Evolutionary conservation across 2,888 invertebrate species (phyloP).

Genomic region (Ochropacha duplaris): DNA sequence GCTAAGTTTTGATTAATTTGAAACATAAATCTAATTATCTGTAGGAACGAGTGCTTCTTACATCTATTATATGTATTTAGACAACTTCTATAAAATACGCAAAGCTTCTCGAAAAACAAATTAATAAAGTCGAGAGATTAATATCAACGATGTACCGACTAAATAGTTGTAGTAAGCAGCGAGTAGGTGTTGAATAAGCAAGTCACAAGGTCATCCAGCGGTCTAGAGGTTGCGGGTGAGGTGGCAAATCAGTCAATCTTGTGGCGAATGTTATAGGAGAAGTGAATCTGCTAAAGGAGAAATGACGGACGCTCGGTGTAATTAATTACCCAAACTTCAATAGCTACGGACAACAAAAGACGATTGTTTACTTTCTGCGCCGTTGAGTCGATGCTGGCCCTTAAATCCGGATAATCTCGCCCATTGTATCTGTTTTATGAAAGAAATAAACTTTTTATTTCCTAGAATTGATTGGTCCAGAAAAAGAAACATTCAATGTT

Average conservation of each 20-base stretch:
- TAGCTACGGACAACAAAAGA: slow-evolving; percentile 72
- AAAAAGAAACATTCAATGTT: slow-evolving; percentile 39
- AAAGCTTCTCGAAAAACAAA: neutral
- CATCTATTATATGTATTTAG: too few relatives aligned
- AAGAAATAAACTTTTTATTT: slow-evolving; percentile 70
- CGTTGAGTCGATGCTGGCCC: slow-evolving; percentile 71
- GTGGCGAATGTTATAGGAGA: slow-evolving; percentile 48
- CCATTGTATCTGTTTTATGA: slow-evolving; percentile 73
- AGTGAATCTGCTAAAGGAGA: slow-evolving; percentile 74
- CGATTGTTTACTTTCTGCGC: slow-evolving; percentile 75
- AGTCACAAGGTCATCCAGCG: slow-evolving; percentile 16
- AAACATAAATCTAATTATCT: too few relatives aligned
- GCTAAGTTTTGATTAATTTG: too few relatives aligned
- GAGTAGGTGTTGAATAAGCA: slow-evolving; percentile 10
- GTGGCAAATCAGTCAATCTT: slow-evolving; percentile 63
- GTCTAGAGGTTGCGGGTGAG: slow-evolving; percentile 25
- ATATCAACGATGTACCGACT: too few relatives aligned
- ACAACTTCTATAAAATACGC: neutral
- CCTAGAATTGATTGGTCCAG: slow-evolving; percentile 54
- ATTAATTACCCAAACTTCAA: slow-evolving; percentile 77
- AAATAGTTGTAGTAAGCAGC: neutral
- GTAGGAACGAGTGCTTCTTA: too few relatives aligned
- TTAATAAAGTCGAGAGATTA: too few relatives aligned
- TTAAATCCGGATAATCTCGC: slow-evolving; percentile 75
- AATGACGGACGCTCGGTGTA: slow-evolving; percentile 65